Conservation (phyloP, 2,888 invertebrate species). For the Cotesia congregata region DNA sequence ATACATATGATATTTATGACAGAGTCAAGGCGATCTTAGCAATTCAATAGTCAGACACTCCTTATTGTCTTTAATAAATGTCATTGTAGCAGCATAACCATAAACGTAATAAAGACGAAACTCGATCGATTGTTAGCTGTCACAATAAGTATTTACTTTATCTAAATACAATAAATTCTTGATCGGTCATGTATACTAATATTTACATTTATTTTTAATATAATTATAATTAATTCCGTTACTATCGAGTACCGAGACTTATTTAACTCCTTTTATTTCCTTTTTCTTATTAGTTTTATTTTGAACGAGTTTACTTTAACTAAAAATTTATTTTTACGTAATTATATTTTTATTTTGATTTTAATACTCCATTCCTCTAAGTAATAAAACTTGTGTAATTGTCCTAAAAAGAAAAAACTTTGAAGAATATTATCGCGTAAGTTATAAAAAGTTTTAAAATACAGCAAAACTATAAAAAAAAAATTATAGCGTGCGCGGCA, state of each 20-base stretch:
- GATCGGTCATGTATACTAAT: neutral
- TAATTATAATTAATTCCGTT: neutral
- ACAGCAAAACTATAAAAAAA: neutral
- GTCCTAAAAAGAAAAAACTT: neutral
- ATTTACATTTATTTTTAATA: neutral
- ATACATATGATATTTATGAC: constrained; percentile 4
- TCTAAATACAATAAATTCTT: constrained; percentile 4
- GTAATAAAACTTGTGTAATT: neutral
- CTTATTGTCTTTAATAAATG: constrained; percentile 7
- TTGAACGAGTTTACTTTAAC: neutral
- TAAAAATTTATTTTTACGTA: neutral
- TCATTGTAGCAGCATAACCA: constrained; percentile 7
- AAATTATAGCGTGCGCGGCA: constrained; percentile 15
- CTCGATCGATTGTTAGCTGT: constrained; percentile 7
- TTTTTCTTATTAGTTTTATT: neutral
- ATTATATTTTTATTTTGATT: neutral
- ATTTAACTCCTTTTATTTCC: neutral
- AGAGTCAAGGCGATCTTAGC: constrained; percentile 15
- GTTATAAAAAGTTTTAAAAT: neutral
- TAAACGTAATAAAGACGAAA: constrained; percentile 6
- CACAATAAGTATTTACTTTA: constrained; percentile 5
- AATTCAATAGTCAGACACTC: constrained; percentile 14
- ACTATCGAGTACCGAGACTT: neutral
- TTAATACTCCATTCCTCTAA: neutral
- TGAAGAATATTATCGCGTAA: neutral